Conservation (phyloP, 2,113 vertebrate species). For the Chascanopsetta lugubris region DNA sequence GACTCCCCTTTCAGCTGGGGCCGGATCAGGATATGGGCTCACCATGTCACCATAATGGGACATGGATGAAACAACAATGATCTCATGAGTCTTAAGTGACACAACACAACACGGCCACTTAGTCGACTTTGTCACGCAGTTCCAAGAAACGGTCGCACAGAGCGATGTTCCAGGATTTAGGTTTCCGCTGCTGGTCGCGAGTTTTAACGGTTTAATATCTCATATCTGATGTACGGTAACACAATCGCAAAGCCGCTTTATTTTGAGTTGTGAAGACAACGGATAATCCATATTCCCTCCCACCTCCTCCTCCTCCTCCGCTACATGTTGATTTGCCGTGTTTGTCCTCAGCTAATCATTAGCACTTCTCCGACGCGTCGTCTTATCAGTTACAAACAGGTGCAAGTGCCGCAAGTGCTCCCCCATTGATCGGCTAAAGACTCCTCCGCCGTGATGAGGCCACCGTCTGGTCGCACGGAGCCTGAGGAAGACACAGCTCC, state of each 20-base stretch:
- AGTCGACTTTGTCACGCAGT: conserved; percentile 38
- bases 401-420: conserved; percentile 72
- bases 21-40: conserved; percentile 54
- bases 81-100: conserved; percentile 78
- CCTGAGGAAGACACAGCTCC: conserved; percentile 65
- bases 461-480: conserved; percentile 67
- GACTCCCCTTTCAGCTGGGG: conserved; percentile 51
- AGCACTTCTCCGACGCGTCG: conserved; percentile 69
- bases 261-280: conserved; percentile 4
- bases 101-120: conserved; percentile 54
- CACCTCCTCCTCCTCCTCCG: background rate
- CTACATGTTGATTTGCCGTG: conserved; percentile 49
- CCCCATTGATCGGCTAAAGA: conserved; percentile 76
- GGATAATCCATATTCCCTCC: conserved; percentile 25
- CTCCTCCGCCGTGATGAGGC: conserved; percentile 65
- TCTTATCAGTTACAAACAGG: conserved; percentile 80
- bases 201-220: background rate
- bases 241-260: background rate
- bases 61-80: conserved; percentile 54
- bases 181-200: conserved; percentile 1
- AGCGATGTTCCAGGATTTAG: conserved; percentile 11
- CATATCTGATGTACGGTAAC: background rate
- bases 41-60: conserved; percentile 63
- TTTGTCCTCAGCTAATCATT: conserved; percentile 69
- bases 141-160: conserved; percentile 12